Percentiles rank a stretch among this genome's conserved stretches.
Evolutionary conservation across 2,888 invertebrate genomes (phyloP).

Genomic region (Catonia carolina): DNA sequence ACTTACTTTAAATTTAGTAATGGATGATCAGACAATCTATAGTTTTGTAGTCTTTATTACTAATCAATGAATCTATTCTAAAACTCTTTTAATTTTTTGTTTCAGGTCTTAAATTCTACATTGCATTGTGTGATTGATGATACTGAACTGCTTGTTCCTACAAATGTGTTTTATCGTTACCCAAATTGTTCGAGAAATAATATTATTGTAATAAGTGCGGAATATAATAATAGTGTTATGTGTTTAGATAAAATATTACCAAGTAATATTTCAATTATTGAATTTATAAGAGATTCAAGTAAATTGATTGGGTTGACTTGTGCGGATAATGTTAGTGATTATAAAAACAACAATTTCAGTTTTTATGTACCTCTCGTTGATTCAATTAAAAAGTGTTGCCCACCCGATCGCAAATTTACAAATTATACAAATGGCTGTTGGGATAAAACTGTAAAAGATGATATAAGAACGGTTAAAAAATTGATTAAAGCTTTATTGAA

Average conservation of each 20-base stretch:
- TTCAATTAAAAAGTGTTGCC: conserved; percentile 33
- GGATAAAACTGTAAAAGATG: conserved; percentile 13
- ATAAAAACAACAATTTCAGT: not conserved
- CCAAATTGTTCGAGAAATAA: too few species aligned
- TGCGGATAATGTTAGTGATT: not conserved
- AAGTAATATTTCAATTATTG: too few species aligned
- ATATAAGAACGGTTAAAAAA: conserved; percentile 11
- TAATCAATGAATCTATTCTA: too few species aligned
- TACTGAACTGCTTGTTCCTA: too few species aligned
- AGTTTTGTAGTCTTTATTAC: too few species aligned
- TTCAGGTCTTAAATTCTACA: too few species aligned
- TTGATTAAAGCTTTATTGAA: conserved; percentile 28
- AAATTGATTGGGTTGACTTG: too few species aligned
- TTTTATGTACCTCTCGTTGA: conserved; percentile 25
- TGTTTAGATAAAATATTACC: not conserved
- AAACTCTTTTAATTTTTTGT: too few species aligned
- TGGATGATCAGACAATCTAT: too few species aligned
- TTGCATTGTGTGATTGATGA: too few species aligned
- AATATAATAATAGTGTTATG: not conserved
- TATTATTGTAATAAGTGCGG: not conserved
- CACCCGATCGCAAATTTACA: conserved; percentile 28
- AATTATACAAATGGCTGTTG: conserved; percentile 28
- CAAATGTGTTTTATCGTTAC: too few species aligned
- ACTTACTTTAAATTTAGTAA: too few species aligned
- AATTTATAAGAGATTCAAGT: not conserved